A percentile compares a stretch with the other conserved stretches of the same genome.
These are phyloP conservation scores for Melitaea cinxia DNA, from an alignment of 1,140 invertebrate species.

Conservation along the genomic window DNA sequence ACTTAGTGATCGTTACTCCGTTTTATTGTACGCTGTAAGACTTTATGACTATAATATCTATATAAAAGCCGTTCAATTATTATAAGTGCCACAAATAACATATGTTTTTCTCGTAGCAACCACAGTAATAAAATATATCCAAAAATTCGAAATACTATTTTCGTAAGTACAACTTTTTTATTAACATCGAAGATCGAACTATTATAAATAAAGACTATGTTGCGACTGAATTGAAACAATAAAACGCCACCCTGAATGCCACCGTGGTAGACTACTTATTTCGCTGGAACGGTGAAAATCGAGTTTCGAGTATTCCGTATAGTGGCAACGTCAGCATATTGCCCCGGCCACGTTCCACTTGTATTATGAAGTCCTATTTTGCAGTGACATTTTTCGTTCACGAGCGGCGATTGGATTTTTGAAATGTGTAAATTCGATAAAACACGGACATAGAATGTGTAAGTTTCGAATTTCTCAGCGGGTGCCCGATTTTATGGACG, in stretches of 20 bases:
- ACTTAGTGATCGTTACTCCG: too few relatives aligned
- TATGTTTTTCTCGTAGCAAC: too few relatives aligned
- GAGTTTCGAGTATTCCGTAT: constrained; percentile 57
- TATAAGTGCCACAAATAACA: too few relatives aligned
- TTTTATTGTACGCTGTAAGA: too few relatives aligned
- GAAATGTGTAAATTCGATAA: constrained; percentile 76
- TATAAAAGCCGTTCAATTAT: too few relatives aligned
- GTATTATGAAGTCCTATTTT: constrained; percentile 73
- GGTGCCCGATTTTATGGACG: constrained; percentile 22
- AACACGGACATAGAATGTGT: constrained; percentile 44
- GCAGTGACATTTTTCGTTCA: constrained; percentile 72
- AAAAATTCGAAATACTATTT: not conserved
- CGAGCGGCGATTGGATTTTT: constrained; percentile 69
- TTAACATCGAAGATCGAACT: not conserved
- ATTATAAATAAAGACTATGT: constrained; percentile 21
- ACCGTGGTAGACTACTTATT: constrained; percentile 52
- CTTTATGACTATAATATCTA: too few relatives aligned
- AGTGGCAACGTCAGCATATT: constrained; percentile 66
- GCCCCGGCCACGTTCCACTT: constrained; percentile 58
- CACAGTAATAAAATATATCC: not conserved
- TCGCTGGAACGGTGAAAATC: constrained; percentile 60
- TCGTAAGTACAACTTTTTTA: constrained; percentile 2
- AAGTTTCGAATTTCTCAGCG: constrained; percentile 29
- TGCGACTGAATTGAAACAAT: constrained; percentile 38
- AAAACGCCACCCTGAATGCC: constrained; percentile 27